Conservation (phyloP, 2,113 vertebrate species). For the Pomatostomus ruficeps region DNA sequence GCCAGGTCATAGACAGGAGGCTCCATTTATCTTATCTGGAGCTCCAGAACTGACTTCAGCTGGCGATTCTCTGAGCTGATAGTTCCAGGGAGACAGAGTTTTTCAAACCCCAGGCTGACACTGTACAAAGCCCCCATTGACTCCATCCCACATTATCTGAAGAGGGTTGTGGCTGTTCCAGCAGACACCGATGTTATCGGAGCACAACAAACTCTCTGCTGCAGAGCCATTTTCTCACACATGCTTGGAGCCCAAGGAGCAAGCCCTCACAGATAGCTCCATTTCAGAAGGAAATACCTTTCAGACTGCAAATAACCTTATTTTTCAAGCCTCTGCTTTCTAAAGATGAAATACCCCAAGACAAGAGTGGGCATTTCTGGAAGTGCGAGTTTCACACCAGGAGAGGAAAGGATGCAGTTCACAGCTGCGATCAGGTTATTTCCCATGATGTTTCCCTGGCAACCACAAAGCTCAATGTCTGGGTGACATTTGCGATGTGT, state of each 20-base stretch:
- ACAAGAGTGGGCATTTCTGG: neutral
- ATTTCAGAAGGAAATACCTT: neutral
- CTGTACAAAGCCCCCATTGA: neutral
- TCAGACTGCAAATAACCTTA: neutral
- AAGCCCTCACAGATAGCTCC: neutral
- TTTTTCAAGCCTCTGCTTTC: neutral
- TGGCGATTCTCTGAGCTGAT: neutral
- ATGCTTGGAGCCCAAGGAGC: neutral
- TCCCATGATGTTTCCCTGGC: constrained; percentile 27
- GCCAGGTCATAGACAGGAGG: neutral
- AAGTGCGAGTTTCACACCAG: neutral
- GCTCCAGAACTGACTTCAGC: neutral
- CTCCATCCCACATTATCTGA: neutral
- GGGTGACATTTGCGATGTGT: constrained; percentile 42
- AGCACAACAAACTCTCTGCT: neutral
- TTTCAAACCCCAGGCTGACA: neutral
- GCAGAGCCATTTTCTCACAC: neutral
- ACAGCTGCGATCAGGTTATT: constrained; percentile 29
- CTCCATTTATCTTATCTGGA: neutral
- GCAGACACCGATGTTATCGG: rapidly evolving
- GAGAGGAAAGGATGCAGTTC: neutral
- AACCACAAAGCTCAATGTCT: constrained; percentile 48
- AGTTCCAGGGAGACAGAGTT: neutral
- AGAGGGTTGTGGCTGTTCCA: neutral
- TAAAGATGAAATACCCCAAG: neutral